Conservation (phyloP, 2,113 vertebrate genomes). For the Chaetorhynchus papuensis region DNA sequence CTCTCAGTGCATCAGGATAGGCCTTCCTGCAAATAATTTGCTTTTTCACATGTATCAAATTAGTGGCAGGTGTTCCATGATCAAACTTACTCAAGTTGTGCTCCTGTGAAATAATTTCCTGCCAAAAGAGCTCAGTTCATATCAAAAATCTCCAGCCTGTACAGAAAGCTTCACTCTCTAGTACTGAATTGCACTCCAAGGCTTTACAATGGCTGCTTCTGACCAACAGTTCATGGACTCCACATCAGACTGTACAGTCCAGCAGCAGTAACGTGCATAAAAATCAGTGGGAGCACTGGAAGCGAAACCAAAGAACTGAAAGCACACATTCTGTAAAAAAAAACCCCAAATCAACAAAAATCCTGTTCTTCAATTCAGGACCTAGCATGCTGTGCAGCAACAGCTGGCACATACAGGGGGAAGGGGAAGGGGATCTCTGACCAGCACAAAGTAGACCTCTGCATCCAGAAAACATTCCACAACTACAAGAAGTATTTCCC, state of each 20-base stretch:
- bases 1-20: background rate
- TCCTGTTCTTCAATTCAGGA: background rate
- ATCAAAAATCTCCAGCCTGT: background rate
- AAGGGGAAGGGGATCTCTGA: background rate
- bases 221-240: background rate
- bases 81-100: background rate
- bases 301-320: background rate
- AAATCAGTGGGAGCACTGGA: background rate
- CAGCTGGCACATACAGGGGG: background rate
- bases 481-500: background rate
- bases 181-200: background rate
- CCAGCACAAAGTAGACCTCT: background rate
- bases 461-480: background rate
- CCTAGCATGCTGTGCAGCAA: fast-evolving
- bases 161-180: background rate
- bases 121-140: background rate
- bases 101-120: background rate
- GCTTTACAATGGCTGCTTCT: background rate
- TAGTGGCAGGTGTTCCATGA: background rate
- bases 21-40: background rate
- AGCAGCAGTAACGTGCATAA: background rate
- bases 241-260: fast-evolving
- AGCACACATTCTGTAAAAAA: background rate
- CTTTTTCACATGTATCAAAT: background rate
- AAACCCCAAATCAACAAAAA: background rate